A percentile compares a stretch with the other conserved stretches of the same genome.
These are phyloP conservation scores for Australoheros facetus DNA, from an alignment of 2,797 vertebrate genomes.

Conservation along the genomic window DNA sequence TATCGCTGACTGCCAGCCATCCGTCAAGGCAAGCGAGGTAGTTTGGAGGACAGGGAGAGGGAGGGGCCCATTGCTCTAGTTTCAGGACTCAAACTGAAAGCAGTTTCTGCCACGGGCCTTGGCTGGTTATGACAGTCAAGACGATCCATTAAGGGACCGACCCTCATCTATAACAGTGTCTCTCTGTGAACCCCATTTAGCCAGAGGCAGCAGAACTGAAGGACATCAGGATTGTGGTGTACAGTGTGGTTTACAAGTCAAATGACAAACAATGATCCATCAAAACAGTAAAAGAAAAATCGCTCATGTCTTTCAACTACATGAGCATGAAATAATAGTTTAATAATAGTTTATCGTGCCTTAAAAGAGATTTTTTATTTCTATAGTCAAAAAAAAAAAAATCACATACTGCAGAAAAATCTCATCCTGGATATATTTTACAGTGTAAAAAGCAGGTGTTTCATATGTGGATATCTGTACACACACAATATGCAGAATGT, in stretches of 20 bases:
- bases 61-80: slow-evolving; percentile 63
- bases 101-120: slow-evolving; percentile 63
- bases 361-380: slow-evolving; percentile 5
- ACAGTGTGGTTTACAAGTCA: slow-evolving; percentile 18
- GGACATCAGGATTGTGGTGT: slow-evolving; percentile 50
- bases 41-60: slow-evolving; percentile 62
- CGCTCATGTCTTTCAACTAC: slow-evolving; percentile 6
- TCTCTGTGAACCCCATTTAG: slow-evolving; percentile 56
- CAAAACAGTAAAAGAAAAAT: slow-evolving; percentile 15
- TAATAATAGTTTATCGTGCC: slow-evolving; percentile 22
- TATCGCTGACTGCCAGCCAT: slow-evolving; percentile 50
- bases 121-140: slow-evolving; percentile 57
- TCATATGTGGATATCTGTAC: slow-evolving; percentile 69
- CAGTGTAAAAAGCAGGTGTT: slow-evolving; percentile 71
- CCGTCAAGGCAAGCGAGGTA: slow-evolving; percentile 45
- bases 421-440: slow-evolving; percentile 26
- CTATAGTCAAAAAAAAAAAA: slow-evolving; percentile 6
- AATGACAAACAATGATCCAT: slow-evolving; percentile 37
- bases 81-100: slow-evolving; percentile 55
- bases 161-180: slow-evolving; percentile 48
- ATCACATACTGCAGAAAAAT: background rate
- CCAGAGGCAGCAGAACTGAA: slow-evolving; percentile 44
- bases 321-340: slow-evolving; percentile 1
- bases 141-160: slow-evolving; percentile 56
- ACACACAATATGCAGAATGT: slow-evolving; percentile 76